Conservation (phyloP, 2,113 vertebrate genomes). For the Scophthalmus maximus region DNA sequence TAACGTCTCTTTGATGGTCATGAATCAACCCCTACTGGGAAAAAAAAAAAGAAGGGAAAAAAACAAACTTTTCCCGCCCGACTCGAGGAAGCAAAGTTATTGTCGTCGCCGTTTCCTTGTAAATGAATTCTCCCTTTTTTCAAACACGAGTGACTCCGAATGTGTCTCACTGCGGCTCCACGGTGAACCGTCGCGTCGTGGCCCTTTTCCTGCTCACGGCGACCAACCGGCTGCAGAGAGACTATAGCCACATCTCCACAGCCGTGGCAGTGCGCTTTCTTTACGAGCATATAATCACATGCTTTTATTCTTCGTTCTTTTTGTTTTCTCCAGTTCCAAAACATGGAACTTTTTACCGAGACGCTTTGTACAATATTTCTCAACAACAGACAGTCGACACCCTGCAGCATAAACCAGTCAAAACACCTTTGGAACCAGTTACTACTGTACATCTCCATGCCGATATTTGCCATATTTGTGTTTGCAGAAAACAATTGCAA, state of each 20-base stretch:
- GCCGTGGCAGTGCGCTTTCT: conserved; percentile 75
- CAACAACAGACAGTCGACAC: conserved; percentile 75
- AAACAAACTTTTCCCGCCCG: not conserved
- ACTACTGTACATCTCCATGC: conserved; percentile 83
- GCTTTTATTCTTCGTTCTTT: no score
- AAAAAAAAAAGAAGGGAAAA: conserved; percentile 14
- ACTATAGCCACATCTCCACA: conserved; percentile 82
- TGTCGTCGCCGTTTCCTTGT: conserved; percentile 22
- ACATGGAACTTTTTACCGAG: conserved; percentile 73
- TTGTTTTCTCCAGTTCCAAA: conserved; percentile 62
- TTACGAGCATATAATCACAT: conserved; percentile 63
- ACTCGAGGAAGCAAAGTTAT: not conserved
- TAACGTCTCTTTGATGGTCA: not conserved
- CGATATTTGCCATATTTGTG: conserved; percentile 85
- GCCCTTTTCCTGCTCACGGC: conserved; percentile 55
- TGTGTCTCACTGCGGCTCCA: conserved; percentile 55
- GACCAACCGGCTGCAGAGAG: conserved; percentile 70
- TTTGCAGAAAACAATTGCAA: conserved; percentile 83
- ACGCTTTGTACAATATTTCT: conserved; percentile 83
- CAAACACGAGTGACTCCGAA: conserved; percentile 49
- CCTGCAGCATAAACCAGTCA: conserved; percentile 72
- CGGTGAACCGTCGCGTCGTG: conserved; percentile 53
- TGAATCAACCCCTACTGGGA: conserved; percentile 27
- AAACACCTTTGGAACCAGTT: conserved; percentile 71
- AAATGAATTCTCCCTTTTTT: conserved; percentile 28